Evolutionary conservation across 2,113 vertebrate genomes (phyloP).

Genomic region (Manacus vitellinus): DNA sequence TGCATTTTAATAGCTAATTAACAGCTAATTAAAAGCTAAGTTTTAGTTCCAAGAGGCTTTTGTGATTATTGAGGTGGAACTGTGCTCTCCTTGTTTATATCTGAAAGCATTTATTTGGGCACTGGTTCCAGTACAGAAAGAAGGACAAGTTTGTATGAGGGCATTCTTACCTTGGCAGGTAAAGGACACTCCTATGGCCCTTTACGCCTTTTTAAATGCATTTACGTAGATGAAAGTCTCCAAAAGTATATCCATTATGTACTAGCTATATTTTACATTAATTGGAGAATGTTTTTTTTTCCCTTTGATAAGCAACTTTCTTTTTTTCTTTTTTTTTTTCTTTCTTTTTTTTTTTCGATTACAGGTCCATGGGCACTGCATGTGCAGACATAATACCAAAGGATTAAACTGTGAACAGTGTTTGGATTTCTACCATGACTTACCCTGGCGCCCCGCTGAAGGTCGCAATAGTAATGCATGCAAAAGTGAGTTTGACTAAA

Average conservation of each 20-base stretch:
- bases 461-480: slow-evolving; percentile 94
- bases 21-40: background rate
- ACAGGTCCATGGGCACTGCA: slow-evolving; percentile 95
- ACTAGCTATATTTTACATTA: background rate
- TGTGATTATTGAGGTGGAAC: background rate
- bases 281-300: background rate
- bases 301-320: background rate
- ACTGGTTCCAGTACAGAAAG: background rate
- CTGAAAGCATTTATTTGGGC: background rate
- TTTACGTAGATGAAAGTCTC: background rate
- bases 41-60: background rate
- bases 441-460: slow-evolving; percentile 95
- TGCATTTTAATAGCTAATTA: slow-evolving; percentile 5
- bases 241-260: background rate
- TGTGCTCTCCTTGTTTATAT: background rate
- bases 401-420: slow-evolving; percentile 96
- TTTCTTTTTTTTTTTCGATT: background rate
- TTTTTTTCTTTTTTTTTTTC: background rate
- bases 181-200: background rate
- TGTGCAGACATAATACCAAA: slow-evolving; percentile 96
- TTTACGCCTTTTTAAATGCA: background rate
- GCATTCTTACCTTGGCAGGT: background rate
- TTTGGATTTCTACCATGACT: slow-evolving; percentile 92
- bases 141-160: background rate
- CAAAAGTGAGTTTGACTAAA: slow-evolving; percentile 82